A percentile compares a stretch with the other conserved stretches of the same genome.
Evolutionary conservation across 2,113 vertebrate genomes (phyloP).

Genomic region (Platichthys stellatus): DNA sequence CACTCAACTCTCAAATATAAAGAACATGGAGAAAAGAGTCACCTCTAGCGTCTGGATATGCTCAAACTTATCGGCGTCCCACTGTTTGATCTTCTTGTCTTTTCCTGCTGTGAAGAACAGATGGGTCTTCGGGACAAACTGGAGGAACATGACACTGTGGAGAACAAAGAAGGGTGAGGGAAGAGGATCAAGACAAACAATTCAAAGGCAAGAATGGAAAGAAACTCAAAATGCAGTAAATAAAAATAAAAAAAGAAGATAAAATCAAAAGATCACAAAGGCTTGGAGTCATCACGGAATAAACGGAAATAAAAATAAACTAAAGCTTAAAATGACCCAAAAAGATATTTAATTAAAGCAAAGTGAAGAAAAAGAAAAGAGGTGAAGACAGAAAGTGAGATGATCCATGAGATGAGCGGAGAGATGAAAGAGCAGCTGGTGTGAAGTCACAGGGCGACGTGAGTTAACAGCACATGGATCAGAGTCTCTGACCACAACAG

Average conservation of each 20-base stretch:
- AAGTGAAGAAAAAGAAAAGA: not conserved
- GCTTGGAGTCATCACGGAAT: too few relatives aligned
- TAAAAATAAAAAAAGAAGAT: too few relatives aligned
- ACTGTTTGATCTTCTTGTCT: slow-evolving; percentile 95
- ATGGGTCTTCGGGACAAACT: slow-evolving; percentile 95
- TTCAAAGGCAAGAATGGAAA: not conserved
- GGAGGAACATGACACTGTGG: slow-evolving; percentile 94
- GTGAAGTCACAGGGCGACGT: slow-evolving; percentile 55
- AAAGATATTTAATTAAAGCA: not conserved
- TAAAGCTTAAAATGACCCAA: too few relatives aligned
- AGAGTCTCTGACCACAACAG: slow-evolving; percentile 30
- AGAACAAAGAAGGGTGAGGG: not conserved
- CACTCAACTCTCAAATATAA: not conserved
- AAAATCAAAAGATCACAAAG: too few relatives aligned
- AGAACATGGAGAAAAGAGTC: slow-evolving; percentile 10
- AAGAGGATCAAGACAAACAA: not conserved
- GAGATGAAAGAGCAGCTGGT: slow-evolving; percentile 59
- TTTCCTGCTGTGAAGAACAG: slow-evolving; percentile 98
- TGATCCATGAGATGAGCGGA: slow-evolving; percentile 13
- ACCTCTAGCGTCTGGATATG: slow-evolving; percentile 96
- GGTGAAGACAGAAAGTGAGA: slow-evolving; percentile 3
- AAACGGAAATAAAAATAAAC: too few relatives aligned
- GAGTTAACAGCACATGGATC: slow-evolving; percentile 22
- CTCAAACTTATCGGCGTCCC: slow-evolving; percentile 97
- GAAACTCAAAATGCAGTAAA: not conserved